These are phyloP conservation scores for Prosapia bicincta DNA, from an alignment of 2,888 invertebrate species.

Conservation along the genomic window DNA sequence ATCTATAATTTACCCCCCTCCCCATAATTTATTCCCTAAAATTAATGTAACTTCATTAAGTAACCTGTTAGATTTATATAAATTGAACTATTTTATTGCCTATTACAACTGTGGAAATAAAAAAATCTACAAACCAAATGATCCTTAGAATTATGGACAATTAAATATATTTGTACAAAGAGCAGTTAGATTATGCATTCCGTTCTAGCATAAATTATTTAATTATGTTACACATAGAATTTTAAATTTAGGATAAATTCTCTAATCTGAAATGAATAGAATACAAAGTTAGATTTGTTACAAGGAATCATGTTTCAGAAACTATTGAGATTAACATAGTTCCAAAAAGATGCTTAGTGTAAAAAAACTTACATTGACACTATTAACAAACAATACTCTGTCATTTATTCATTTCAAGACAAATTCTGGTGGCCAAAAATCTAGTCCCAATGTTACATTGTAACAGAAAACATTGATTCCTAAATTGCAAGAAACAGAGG, in stretches of 20 bases:
- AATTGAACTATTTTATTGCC: conserved; percentile 20
- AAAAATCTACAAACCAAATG: neutral
- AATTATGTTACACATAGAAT: neutral
- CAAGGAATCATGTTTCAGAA: neutral
- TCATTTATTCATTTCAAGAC: neutral
- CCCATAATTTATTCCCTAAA: neutral
- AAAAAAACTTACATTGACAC: no score
- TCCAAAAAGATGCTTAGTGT: no score
- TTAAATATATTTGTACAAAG: conserved; percentile 2
- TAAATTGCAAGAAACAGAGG: neutral
- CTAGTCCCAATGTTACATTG: neutral
- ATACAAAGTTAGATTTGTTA: neutral
- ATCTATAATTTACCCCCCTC: neutral
- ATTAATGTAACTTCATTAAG: conserved; percentile 10
- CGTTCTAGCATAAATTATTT: neutral
- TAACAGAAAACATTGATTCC: neutral
- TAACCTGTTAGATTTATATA: conserved; percentile 11
- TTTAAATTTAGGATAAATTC: neutral
- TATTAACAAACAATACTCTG: neutral
- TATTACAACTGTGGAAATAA: conserved; percentile 3
- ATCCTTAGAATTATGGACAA: neutral
- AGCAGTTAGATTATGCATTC: neutral
- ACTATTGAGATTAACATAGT: neutral
- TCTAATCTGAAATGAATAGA: neutral
- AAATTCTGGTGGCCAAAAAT: neutral